Evolutionary conservation across 2,113 vertebrate species (phyloP).

Genomic region (Hiodon alosoides): DNA sequence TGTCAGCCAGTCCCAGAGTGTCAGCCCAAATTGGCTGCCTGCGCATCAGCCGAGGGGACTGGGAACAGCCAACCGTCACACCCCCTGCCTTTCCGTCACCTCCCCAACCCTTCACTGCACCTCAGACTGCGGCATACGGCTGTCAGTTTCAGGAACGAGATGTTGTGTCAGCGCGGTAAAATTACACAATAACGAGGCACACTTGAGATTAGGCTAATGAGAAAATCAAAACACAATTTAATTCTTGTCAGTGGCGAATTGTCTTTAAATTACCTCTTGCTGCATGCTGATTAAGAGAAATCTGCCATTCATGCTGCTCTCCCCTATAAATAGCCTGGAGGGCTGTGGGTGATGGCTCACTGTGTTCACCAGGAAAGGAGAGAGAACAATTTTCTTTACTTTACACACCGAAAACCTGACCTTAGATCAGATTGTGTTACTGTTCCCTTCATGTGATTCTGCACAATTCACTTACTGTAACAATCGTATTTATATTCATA

Average conservation of each 20-base stretch:
- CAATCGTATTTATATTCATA: too few species aligned
- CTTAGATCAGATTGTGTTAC: constrained; percentile 11
- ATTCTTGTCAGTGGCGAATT: constrained; percentile 69
- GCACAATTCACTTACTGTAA: too few species aligned
- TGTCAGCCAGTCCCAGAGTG: constrained; percentile 44
- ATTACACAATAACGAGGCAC: constrained; percentile 70
- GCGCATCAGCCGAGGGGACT: constrained; percentile 34
- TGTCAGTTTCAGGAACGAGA: constrained; percentile 67
- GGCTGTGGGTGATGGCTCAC: constrained; percentile 46
- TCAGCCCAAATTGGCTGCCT: constrained; percentile 37
- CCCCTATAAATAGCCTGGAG: constrained; percentile 60
- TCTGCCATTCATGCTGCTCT: constrained; percentile 58
- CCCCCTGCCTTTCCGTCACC: constrained; percentile 14
- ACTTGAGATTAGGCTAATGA: constrained; percentile 79
- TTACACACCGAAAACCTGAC: constrained; percentile 22
- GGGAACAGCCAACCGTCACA: constrained; percentile 33
- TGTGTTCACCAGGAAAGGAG: constrained; percentile 26
- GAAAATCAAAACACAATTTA: constrained; percentile 82
- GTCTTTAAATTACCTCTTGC: constrained; percentile 68
- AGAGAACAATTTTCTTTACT: constrained; percentile 17
- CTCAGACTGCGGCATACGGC: constrained; percentile 54
- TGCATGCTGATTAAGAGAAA: constrained; percentile 67
- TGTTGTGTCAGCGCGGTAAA: constrained; percentile 58
- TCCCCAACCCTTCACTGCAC: constrained; percentile 5
- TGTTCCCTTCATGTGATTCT: too few species aligned